Percentiles rank a stretch among this genome's conserved stretches.
phyloP scores from a whole-genome alignment of 2,888 invertebrate genomes.

The Frankliniella fusca region DNA sequence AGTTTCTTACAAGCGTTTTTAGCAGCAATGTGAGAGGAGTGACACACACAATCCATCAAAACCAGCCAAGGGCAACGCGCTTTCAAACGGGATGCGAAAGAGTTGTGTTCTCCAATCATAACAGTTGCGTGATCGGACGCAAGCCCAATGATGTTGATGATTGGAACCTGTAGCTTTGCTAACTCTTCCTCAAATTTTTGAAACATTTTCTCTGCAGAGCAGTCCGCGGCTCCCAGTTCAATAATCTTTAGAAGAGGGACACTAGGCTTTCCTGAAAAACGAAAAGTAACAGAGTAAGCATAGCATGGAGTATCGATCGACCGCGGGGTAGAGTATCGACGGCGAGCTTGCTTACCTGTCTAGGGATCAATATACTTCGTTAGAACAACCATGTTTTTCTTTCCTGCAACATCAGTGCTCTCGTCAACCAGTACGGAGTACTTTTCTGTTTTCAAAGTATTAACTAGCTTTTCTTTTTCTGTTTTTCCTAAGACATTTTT shows the following conservation, averaged over 20 bases:
- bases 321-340: slow-evolving; percentile 9
- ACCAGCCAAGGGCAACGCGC: background rate
- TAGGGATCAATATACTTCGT: background rate
- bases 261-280: slow-evolving; percentile 32
- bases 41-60: slow-evolving; percentile 35
- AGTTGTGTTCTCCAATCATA: slow-evolving; percentile 36
- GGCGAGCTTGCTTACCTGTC: background rate
- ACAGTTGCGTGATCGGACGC: slow-evolving; percentile 37
- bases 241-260: slow-evolving; percentile 33
- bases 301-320: background rate
- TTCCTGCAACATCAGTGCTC: slow-evolving; percentile 34
- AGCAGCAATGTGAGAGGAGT: slow-evolving; percentile 36
- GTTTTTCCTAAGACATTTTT: slow-evolving; percentile 31
- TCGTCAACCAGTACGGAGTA: slow-evolving; percentile 35
- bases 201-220: slow-evolving; percentile 34
- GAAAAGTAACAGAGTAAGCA: background rate
- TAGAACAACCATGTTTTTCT: background rate
- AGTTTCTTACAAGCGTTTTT: slow-evolving; percentile 33
- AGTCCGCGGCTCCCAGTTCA: slow-evolving; percentile 36
- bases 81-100: slow-evolving; percentile 35
- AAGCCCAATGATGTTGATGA: slow-evolving; percentile 35
- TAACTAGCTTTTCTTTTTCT: slow-evolving; percentile 29
- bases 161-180: slow-evolving; percentile 33
- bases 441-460: slow-evolving; percentile 29
- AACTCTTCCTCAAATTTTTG: slow-evolving; percentile 33